Evolutionary conservation across 1,140 invertebrate species (phyloP).

Genomic region (Brachionus manjavacas): DNA sequence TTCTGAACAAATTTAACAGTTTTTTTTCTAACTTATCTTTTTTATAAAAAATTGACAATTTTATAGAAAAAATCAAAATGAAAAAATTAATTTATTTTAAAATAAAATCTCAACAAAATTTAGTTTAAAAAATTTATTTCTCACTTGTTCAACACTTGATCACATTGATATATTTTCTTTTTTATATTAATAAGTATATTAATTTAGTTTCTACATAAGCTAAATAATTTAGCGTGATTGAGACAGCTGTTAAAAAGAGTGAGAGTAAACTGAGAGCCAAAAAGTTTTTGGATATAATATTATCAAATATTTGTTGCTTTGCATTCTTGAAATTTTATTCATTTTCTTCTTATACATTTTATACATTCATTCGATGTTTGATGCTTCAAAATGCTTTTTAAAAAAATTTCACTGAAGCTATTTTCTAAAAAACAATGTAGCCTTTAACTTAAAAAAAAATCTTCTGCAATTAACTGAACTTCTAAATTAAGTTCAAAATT

Average conservation of each 20-base stretch:
- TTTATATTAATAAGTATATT: neutral
- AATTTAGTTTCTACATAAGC: neutral
- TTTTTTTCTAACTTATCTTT: neutral
- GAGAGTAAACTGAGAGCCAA: neutral
- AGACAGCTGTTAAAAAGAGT: neutral
- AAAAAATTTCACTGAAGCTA: neutral
- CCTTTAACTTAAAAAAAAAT: neutral
- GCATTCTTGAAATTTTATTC: constrained; percentile 8
- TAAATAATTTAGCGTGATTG: neutral
- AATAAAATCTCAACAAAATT: neutral
- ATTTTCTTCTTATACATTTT: no score
- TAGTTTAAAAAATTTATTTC: neutral
- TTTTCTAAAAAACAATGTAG: neutral
- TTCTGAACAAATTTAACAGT: neutral
- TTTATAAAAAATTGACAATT: neutral
- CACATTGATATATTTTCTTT: neutral
- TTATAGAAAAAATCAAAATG: neutral
- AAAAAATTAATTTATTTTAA: neutral
- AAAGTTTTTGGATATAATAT: neutral
- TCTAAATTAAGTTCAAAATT: neutral
- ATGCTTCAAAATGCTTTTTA: neutral
- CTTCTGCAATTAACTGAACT: neutral
- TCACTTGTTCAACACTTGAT: neutral
- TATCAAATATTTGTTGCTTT: neutral
- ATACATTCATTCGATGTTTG: neutral